These are phyloP conservation scores for Fregata magnificens DNA, from an alignment of 2,113 vertebrate genomes.

Conservation along the genomic window DNA sequence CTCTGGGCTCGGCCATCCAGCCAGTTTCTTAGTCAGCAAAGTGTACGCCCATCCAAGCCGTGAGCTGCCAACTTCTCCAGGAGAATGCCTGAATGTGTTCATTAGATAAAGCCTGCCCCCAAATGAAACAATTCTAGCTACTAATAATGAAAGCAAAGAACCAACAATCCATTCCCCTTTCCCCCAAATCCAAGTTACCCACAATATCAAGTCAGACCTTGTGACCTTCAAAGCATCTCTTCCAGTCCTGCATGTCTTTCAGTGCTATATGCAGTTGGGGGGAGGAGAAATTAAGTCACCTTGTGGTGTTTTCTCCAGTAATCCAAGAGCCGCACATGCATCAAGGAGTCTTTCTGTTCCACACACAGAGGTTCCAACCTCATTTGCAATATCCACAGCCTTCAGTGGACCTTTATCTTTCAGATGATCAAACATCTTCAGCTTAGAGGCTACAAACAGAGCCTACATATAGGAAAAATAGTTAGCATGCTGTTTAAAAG, in stretches of 20 bases:
- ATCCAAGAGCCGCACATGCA: constrained; percentile 79
- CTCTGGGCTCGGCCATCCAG: too few species aligned
- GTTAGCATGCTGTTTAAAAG: background rate
- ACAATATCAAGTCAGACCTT: background rate
- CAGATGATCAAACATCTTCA: constrained; percentile 87
- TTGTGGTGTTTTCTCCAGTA: constrained; percentile 71
- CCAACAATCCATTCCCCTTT: background rate
- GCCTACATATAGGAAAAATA: constrained; percentile 65
- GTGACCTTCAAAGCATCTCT: background rate
- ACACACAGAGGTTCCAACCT: constrained; percentile 67
- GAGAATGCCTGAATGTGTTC: background rate
- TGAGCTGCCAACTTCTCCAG: too few species aligned
- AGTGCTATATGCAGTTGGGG: background rate
- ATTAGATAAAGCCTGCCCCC: background rate
- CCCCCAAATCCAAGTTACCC: background rate
- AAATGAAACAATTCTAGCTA: background rate
- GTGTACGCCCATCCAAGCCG: too few species aligned
- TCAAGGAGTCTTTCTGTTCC: constrained; percentile 84
- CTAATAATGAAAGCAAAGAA: background rate
- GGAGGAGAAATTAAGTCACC: constrained; percentile 45
- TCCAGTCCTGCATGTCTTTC: background rate
- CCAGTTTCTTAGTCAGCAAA: too few species aligned
- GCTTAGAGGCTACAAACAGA: constrained; percentile 83
- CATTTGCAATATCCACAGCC: constrained; percentile 72
- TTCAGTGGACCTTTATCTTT: constrained; percentile 51